Conservation (phyloP, 1,140 invertebrate species). For the Aphelenchoides besseyi region DNA sequence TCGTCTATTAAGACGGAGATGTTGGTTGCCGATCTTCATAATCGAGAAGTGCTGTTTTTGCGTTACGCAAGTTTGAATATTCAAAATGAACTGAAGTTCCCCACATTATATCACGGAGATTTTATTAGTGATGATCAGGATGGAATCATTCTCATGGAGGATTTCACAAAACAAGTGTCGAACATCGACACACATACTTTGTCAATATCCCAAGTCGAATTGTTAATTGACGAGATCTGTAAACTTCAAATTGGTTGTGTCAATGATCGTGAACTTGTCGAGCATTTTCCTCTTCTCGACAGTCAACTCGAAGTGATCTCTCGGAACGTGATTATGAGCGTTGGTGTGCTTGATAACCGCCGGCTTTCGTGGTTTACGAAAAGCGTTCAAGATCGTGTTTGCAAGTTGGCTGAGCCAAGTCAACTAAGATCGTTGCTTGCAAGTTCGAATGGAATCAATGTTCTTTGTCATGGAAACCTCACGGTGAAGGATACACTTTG, state of each 20-base stretch:
- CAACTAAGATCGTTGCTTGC: neutral
- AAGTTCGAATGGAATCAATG: neutral
- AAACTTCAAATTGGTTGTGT: neutral
- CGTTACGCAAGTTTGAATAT: neutral
- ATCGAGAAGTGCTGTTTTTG: constrained; percentile 15
- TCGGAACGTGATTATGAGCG: neutral
- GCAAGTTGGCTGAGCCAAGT: neutral
- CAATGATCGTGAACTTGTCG: neutral
- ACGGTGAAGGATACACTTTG: neutral
- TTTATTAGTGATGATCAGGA: constrained; percentile 8
- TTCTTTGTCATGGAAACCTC: neutral
- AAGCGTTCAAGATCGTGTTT: neutral
- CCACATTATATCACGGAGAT: constrained; percentile 4
- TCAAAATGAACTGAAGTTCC: neutral
- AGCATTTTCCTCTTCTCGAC: neutral
- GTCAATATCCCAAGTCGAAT: neutral
- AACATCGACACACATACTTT: neutral
- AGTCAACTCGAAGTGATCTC: neutral
- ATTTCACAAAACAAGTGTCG: neutral
- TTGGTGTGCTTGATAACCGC: neutral
- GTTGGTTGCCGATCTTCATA: constrained; percentile 8
- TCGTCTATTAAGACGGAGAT: neutral
- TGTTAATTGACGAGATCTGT: constrained; percentile 8
- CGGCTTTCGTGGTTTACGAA: constrained; percentile 4
- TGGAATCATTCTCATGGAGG: constrained; percentile 11